These are phyloP conservation scores for Eupithecia dodoneata DNA, from an alignment of 2,888 invertebrate genomes.

Conservation along the genomic window DNA sequence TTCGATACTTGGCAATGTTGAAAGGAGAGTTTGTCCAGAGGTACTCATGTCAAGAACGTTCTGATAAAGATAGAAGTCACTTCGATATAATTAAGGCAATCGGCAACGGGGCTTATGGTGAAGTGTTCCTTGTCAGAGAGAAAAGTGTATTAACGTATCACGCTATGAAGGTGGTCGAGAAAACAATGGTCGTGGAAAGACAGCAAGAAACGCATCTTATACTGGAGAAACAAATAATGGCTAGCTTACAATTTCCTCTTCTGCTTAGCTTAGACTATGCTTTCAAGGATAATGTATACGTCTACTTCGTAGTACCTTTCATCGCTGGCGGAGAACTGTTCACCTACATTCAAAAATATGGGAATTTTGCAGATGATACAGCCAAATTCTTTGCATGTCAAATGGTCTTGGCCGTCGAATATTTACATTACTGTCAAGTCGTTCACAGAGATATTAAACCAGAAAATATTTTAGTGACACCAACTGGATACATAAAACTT, in stretches of 20 bases:
- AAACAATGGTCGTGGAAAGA: slow-evolving; percentile 92
- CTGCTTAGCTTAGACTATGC: slow-evolving; percentile 90
- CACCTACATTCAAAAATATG: slow-evolving; percentile 86
- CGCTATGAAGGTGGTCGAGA: slow-evolving; percentile 95
- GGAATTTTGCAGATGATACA: slow-evolving; percentile 88
- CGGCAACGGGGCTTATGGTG: slow-evolving; percentile 95
- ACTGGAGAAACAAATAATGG: slow-evolving; percentile 94
- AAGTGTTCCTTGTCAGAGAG: slow-evolving; percentile 90
- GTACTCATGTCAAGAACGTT: slow-evolving; percentile 47
- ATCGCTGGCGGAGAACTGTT: slow-evolving; percentile 94
- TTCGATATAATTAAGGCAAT: slow-evolving; percentile 90
- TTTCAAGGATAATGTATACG: slow-evolving; percentile 93
- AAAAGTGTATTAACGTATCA: slow-evolving; percentile 86
- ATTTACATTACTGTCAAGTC: slow-evolving; percentile 92
- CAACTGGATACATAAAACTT: slow-evolving; percentile 90
- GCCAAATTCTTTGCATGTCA: slow-evolving; percentile 95
- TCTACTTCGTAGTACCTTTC: slow-evolving; percentile 93
- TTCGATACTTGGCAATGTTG: slow-evolving; percentile 60
- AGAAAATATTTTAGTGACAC: slow-evolving; percentile 93
- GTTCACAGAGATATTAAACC: slow-evolving; percentile 96
- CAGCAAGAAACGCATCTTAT: slow-evolving; percentile 95
- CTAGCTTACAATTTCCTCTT: slow-evolving; percentile 93
- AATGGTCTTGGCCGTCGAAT: slow-evolving; percentile 94
- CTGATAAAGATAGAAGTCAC: slow-evolving; percentile 71
- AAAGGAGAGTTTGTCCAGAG: slow-evolving; percentile 66